Base-by-base conservation (phyloP, 2,797 vertebrate genomes). In the Chelonia mydas region DNA sequence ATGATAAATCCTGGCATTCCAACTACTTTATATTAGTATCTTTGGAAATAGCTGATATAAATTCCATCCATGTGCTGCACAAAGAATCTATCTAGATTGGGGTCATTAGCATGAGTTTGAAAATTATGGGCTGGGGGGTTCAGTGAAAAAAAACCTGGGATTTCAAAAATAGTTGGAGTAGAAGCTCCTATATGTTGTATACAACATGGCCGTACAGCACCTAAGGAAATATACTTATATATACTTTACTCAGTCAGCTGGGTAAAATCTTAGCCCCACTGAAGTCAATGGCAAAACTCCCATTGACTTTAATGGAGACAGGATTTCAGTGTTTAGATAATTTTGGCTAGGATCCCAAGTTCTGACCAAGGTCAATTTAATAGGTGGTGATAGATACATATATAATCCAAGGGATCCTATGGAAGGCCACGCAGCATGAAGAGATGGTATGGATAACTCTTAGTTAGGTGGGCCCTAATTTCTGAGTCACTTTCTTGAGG, bases 1-100 rank as follows among this genome's bases (percentile, higher is more conserved):
- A 93, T 55, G 97, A n/a, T 96, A 98, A 98, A 98, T 98, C 98
- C 96, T 98, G 98, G 96, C 98, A 97, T 97, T 98, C 98, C 98
- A 98, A 96, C 97, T 97, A 89, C 97, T 93, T 98, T 98, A 98
- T 98, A 98, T 98, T 98, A 98, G 98, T 96, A 98, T 95, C 95
- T 98, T 97, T 98, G 96, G 98, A 98, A 98, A 98, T 96, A 98
- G 97, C 97, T 98, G 41, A 45, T 57, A 25, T 89, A 87, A 68
- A 31, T 57, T 89, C 74, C 49, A 87, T n/a, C 19, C 31, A 11
- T 88, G 50, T 27, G 15, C 6, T 82, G 28, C 47, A 57, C 76
- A 74, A 78, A 80, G 25, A 86, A 84, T 72, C 72, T 87, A 76
- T 11, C 37, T 61, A 49, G 11, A 77, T 28, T 68, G 59, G 41